Base-by-base conservation (phyloP, 2,888 invertebrate genomes). In the Sisyra nigra region DNA sequence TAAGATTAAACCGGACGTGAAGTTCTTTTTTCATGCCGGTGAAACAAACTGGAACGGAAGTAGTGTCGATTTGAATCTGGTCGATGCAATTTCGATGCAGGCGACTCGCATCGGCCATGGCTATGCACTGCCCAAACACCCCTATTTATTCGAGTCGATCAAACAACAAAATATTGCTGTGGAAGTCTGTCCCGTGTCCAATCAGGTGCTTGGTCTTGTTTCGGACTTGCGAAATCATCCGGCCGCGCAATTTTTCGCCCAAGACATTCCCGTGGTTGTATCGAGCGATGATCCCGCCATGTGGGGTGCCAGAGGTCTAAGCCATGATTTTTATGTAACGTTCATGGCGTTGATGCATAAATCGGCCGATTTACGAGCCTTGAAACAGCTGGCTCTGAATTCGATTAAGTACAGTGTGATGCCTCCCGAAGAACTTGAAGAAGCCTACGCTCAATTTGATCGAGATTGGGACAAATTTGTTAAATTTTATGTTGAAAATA, bases 151-250 rank as follows among this genome's bases (percentile, higher is more conserved):
- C 53, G 60, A 72, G 44, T 56, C 72, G 47, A 67, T 76, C 0
- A 66, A 69, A 43, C 60, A 69, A 29, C 64, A 63, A 10, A 61
- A 72, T 19, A 81, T 86, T 29, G 79, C 79, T 1, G 60, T 86
- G 15, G 87, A 88, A 62, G 67, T 86, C 1, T 80, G 78, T 57
- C 80, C 87, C 0, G 72, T 88, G 47, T 87, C 87, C 0, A 87
- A 87, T 60, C 74, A 80, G 55, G 37, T 61, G 47, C 59, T 86
- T 17, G 71, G 71, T 47, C 60, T 86, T 30, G 74, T 82, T 6
- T 61, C 66, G 2, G 86, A 87, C 57, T 60, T 80, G 15, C 67
- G 86, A 8, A 86, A 85, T 57, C 87, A 87, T 64, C 85, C 87
- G 0, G 70, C 75, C 1, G 67, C 71, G 15, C 55, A 62, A 9